These are phyloP conservation scores for Lampris megalopsis DNA, from an alignment of 2,113 vertebrate species.

Conservation along the genomic window DNA sequence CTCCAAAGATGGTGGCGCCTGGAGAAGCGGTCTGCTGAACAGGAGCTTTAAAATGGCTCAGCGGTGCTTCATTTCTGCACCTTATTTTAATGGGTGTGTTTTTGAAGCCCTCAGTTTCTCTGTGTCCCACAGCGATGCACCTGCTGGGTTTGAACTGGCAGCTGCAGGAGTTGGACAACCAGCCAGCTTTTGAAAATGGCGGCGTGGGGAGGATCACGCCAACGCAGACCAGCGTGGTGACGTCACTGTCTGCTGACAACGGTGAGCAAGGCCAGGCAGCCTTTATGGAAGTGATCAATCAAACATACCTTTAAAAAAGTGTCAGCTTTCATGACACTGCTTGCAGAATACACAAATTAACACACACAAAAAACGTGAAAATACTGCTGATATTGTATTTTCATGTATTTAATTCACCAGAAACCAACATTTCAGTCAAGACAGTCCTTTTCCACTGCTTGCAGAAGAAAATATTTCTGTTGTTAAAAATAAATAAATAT, in stretches of 20 bases:
- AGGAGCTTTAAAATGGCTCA: conserved; percentile 38
- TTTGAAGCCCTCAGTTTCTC: conserved; percentile 29
- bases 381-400: no score
- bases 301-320: background rate
- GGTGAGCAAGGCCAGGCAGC: conserved; percentile 79
- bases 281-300: background rate
- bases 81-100: conserved; percentile 58
- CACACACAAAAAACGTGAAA: no score
- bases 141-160: conserved; percentile 98
- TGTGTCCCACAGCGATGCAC: conserved; percentile 91
- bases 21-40: background rate
- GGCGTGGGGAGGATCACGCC: conserved; percentile 88
- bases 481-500: no score
- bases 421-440: no score
- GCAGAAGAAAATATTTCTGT: no score
- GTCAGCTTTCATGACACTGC: background rate
- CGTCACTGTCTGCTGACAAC: conserved; percentile 88
- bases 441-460: no score
- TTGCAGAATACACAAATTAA: background rate
- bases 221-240: conserved; percentile 89
- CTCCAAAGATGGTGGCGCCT: conserved; percentile 30
- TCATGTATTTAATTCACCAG: no score
- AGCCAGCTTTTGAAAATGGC: conserved; percentile 93
- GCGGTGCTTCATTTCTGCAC: conserved; percentile 45
- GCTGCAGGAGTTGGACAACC: conserved; percentile 94